Evolutionary conservation across 2,888 invertebrate genomes (phyloP), one percentile per base, ranked within the genome.

Genomic region (Lissonota sp.): DNA sequence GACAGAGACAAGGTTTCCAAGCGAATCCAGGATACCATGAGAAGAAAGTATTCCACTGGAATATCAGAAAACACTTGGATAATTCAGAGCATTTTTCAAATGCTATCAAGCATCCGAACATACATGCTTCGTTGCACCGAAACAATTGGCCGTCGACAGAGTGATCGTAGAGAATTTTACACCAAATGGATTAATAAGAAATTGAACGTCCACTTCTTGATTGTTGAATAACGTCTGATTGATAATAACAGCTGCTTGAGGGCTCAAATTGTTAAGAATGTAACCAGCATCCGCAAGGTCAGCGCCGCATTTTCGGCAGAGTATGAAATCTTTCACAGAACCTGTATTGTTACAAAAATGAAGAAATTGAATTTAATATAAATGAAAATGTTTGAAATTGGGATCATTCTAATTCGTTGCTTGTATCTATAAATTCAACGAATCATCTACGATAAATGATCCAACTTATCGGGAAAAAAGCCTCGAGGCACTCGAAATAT

Each of bases 11-110:
- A 71, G 94, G 93, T 64, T 94, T 93, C 95, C 95, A 95, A 10
- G 93, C 93, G 86, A 94, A 95, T 8, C 95, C 95, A n/a, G 95
- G 95, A 90, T 94, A 95, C 95, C 95, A 95, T 6, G 94, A 94
- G 87, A 94, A 94, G 57, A 94, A 94, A 75, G 93, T 92, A 86
- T 94, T 94, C 90, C 93, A 94, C 94, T 94, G 92, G 57, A 89
- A 90, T 76, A 60, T 75, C 51, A 67, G 26, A 58, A 16, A 71
- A 3, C 37, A 57, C 53, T 64, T 74, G 46, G 76, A 67, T 76
- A 66, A 71, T 46, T 49, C 44, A 57, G 57, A 10, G 12, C 14
- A 12, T 57, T 57, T 10, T 42, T 53, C 14, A 53, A 16, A 12
- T 6, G 53, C 14, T 53, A 14, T 53, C 7, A 14, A 53, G 53